Conservation (phyloP, 2,888 invertebrate species). For the Xanthia icteritia region DNA sequence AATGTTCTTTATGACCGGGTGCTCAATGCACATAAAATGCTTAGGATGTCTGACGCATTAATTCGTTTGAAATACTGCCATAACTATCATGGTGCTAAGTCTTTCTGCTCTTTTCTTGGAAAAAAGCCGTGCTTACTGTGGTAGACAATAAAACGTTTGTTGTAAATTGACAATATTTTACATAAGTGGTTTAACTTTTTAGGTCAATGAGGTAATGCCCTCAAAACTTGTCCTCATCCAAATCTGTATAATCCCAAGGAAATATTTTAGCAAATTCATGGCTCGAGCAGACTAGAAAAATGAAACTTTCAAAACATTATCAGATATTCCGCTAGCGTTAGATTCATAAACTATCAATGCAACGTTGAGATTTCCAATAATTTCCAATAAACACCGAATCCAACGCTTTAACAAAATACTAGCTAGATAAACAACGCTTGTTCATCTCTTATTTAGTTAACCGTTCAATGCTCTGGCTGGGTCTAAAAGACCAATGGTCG, state of each 20-base stretch:
- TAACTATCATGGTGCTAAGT: not conserved
- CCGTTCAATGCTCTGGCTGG: slow-evolving; percentile 60
- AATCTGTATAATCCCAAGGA: too few relatives aligned
- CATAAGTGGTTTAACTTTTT: not conserved
- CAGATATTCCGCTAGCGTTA: not conserved
- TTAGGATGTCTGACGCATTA: not conserved
- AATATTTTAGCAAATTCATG: not conserved
- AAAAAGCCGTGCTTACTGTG: not conserved
- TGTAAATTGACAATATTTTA: not conserved
- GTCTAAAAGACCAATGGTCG: slow-evolving; percentile 65
- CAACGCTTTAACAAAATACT: slow-evolving; percentile 20
- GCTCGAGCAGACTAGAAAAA: not conserved
- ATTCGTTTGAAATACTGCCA: slow-evolving; percentile 18
- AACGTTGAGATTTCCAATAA: slow-evolving; percentile 12
- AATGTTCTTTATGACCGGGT: slow-evolving; percentile 46
- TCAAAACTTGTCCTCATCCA: not conserved
- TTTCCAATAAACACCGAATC: slow-evolving; percentile 11
- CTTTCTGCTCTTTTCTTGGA: not conserved
- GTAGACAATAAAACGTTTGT: not conserved
- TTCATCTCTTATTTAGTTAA: slow-evolving; percentile 56
- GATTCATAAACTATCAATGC: not conserved
- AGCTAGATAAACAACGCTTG: slow-evolving; percentile 33
- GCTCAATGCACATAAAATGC: slow-evolving; percentile 24
- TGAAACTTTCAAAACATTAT: not conserved
- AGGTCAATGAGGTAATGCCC: not conserved